These are phyloP conservation scores for Pogonophryne albipinna DNA, from an alignment of 2,797 vertebrate genomes.

Conservation along the genomic window DNA sequence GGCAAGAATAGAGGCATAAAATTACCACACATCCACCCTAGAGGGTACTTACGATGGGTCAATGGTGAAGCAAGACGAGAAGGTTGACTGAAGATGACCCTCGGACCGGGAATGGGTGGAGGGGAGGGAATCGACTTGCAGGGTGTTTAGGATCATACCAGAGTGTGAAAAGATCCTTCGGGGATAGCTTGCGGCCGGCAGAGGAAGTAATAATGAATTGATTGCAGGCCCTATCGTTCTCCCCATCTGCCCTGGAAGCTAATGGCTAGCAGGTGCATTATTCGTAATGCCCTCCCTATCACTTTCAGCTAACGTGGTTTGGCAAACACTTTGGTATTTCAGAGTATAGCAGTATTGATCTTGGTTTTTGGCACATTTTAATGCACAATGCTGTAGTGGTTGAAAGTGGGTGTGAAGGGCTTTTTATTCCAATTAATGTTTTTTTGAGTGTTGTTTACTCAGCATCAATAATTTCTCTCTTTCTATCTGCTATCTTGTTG, in stretches of 20 bases:
- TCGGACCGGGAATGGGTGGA: slow-evolving; percentile 15
- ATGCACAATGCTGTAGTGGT: slow-evolving; percentile 45
- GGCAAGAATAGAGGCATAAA: slow-evolving; percentile 32
- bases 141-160: slow-evolving; percentile 37
- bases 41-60: slow-evolving; percentile 42
- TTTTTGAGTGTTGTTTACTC: slow-evolving; percentile 55
- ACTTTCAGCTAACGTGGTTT: slow-evolving; percentile 68
- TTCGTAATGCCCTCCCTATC: slow-evolving; percentile 65
- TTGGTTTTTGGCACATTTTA: slow-evolving; percentile 46
- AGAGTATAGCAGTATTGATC: slow-evolving; percentile 70
- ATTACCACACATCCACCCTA: slow-evolving; percentile 40
- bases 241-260: slow-evolving; percentile 48
- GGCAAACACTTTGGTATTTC: slow-evolving; percentile 70
- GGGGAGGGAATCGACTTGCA: slow-evolving; percentile 17
- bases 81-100: slow-evolving; percentile 41
- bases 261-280: slow-evolving; percentile 68
- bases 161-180: slow-evolving; percentile 57
- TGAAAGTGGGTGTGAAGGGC: slow-evolving; percentile 58
- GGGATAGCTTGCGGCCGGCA: slow-evolving; percentile 54
- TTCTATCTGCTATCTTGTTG: slow-evolving; percentile 20
- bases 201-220: slow-evolving; percentile 66
- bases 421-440: slow-evolving; percentile 63
- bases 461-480: slow-evolving; percentile 43
- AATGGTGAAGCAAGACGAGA: neutral
- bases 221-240: slow-evolving; percentile 48